Evolutionary conservation across 1,140 invertebrate genomes (phyloP), one percentile per base, ranked within the genome.

Genomic region (Metopolophium dirhodum): DNA sequence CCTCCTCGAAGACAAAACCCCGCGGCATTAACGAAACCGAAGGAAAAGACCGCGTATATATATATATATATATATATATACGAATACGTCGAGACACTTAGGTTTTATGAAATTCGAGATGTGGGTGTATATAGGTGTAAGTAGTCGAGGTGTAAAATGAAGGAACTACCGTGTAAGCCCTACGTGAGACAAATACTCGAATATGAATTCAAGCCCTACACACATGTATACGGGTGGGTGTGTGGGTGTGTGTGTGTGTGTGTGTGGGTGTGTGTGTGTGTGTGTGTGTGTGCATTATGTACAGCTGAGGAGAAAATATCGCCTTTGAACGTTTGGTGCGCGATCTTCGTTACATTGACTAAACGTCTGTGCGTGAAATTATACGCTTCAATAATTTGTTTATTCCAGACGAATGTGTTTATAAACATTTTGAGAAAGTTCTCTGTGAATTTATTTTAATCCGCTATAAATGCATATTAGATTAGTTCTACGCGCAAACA

Each of bases 101-200:
- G 49, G 54, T 89, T 57, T 57, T 89, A 89, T 57, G 88, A 89
- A 89, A 89, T 89, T 89, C 35, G 51, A 89, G 51, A 37, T 41
- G 88, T 26, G 35, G 22, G 7, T 41, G 4, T 41, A 41, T 41
- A 41, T 23, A 35, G 30, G 26, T 22, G 7, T 51, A 88, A 37
- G 35, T 89, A 89, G 87, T 89, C 87, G 49, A 89, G 88, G 88
- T 54, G 88, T 57, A 54, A 57, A 41, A 57, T 14, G 88, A 26
- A 89, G 9, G 14, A 88, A 89, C 35, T 57, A 51, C 2, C 41
- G 88, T 89, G 88, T 57, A 57, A 47, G 85, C 37, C 54, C 20
- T 89, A 89, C 88, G 88, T 89, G 88, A 89, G 88, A 89, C 88
- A 89, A 89, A 89, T 89, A 89, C 51, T 14, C 49, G 35, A 87